Evolutionary conservation across 2,888 invertebrate species (phyloP), one percentile per base, ranked within the genome.

Genomic region (Pheosia gnoma): DNA sequence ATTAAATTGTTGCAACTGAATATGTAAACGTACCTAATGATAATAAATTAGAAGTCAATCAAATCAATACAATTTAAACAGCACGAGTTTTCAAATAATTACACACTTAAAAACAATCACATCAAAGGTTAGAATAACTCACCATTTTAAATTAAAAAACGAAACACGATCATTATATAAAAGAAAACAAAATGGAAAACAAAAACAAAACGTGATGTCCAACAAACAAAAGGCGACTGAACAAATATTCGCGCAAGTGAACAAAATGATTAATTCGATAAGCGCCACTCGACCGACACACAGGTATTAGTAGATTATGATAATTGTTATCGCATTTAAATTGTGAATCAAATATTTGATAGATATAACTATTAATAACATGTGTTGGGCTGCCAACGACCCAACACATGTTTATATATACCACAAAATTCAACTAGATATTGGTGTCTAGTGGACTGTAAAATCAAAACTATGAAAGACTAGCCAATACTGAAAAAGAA

Each of bases 261-360:
- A 65, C 61, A 58, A 43, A 39, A 65, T 76, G 78, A 83, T 84
- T 81, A 82, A 74, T 64, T 73, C 77, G 90, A 90, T 91, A 91
- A 89, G 77, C 82, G 80, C 82, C 85, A 87, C 86, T 89, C 75
- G 67, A 45, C 45, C 57, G 36, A 45, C 36, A 78, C 73, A 75
- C 58, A 75, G 83, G 83, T 84, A 86, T 81, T 79, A 79, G 66
- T 67, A 80, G 88, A 87, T 90, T 85, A 81, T 77, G 83, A 83
- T 76, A 81, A 68, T 64, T 71, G 80, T 86, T 85, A 86, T 83
- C 78, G 67, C 63, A 78, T 77, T 25, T 77, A 78, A 73, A 71
- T 64, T 66, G 73, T 74, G 67, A 80, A 81, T 78, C 70, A 79
- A 68, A 66, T 67, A 66, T 65, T 67, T 56, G 11, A 47, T 61